Evolutionary conservation across 2,797 vertebrate genomes (phyloP).

Genomic region (Gambelia wislizenii): DNA sequence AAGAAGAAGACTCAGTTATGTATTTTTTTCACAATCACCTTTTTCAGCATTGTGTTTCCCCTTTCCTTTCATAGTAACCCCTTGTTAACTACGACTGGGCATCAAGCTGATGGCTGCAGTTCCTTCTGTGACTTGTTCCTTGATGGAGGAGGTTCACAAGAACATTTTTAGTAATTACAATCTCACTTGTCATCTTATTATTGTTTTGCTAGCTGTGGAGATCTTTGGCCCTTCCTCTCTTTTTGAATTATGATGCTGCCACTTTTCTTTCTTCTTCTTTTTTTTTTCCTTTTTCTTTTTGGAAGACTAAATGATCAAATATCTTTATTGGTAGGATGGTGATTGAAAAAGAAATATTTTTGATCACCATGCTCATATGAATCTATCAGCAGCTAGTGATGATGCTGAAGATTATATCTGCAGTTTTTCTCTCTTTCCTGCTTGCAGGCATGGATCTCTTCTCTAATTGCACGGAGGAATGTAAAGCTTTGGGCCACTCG

Average conservation of each 20-base stretch:
- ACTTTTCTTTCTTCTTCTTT: background rate
- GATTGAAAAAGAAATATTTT: slow-evolving; percentile 29
- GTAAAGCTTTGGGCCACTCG: slow-evolving; percentile 98
- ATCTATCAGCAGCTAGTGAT: slow-evolving; percentile 31
- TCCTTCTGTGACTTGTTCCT: background rate
- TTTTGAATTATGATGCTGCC: slow-evolving; percentile 11
- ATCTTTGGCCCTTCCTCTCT: background rate
- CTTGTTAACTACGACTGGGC: slow-evolving; percentile 11
- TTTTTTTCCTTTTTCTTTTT: too few species aligned
- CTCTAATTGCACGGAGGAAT: slow-evolving; percentile 99
- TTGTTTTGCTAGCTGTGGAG: background rate
- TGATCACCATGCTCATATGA: background rate
- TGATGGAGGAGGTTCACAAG: background rate
- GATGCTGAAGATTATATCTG: slow-evolving; percentile 57
- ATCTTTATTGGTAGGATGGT: slow-evolving; percentile 23
- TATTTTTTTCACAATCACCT: background rate
- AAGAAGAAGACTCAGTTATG: slow-evolving; percentile 9
- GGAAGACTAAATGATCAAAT: slow-evolving; percentile 27
- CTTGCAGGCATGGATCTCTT: slow-evolving; percentile 93
- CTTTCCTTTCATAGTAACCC: slow-evolving; percentile 6
- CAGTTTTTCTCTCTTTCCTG: slow-evolving; percentile 68
- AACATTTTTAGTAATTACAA: slow-evolving; percentile 32
- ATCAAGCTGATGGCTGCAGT: background rate
- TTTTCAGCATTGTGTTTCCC: slow-evolving; percentile 15
- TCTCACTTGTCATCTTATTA: background rate